These are phyloP conservation scores for Drusus annulatus DNA, from an alignment of 1,140 invertebrate species.

Conservation along the genomic window DNA sequence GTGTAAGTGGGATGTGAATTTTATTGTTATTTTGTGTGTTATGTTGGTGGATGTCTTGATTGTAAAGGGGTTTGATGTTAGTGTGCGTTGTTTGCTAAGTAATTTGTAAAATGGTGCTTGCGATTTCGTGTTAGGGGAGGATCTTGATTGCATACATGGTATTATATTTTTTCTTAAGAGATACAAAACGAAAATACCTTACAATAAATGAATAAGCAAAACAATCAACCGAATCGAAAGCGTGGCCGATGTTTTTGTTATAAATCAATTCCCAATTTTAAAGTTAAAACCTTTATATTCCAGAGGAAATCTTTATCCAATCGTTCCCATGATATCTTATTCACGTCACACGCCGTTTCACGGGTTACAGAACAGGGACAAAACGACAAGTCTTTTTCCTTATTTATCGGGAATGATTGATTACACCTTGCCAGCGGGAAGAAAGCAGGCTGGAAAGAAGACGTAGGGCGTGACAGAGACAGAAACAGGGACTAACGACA, in stretches of 20 bases:
- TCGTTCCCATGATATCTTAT: slow-evolving; percentile 25
- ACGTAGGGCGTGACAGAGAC: slow-evolving; percentile 4
- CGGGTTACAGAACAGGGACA: slow-evolving; percentile 37
- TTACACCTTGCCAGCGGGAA: slow-evolving; percentile 3
- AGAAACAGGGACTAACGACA: background rate
- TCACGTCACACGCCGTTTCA: slow-evolving; percentile 32
- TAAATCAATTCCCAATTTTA: background rate
- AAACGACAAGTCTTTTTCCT: slow-evolving; percentile 45
- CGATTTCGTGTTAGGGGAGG: too few relatives aligned
- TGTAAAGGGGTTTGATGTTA: too few relatives aligned
- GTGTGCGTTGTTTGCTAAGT: too few relatives aligned
- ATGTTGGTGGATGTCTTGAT: too few relatives aligned
- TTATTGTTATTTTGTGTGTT: too few relatives aligned
- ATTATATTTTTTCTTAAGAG: too few relatives aligned
- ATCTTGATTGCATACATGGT: too few relatives aligned
- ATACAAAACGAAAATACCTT: too few relatives aligned
- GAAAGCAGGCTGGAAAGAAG: background rate
- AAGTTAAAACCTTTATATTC: slow-evolving; percentile 2
- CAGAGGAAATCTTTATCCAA: slow-evolving; percentile 22
- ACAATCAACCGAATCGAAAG: too few relatives aligned
- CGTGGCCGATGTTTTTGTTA: background rate
- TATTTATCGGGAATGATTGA: slow-evolving; percentile 50
- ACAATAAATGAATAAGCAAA: too few relatives aligned
- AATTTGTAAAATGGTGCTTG: too few relatives aligned
- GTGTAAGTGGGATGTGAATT: too few relatives aligned